phyloP scores from a whole-genome alignment of 2,797 vertebrate genomes.

The Alectoris magna region DNA sequence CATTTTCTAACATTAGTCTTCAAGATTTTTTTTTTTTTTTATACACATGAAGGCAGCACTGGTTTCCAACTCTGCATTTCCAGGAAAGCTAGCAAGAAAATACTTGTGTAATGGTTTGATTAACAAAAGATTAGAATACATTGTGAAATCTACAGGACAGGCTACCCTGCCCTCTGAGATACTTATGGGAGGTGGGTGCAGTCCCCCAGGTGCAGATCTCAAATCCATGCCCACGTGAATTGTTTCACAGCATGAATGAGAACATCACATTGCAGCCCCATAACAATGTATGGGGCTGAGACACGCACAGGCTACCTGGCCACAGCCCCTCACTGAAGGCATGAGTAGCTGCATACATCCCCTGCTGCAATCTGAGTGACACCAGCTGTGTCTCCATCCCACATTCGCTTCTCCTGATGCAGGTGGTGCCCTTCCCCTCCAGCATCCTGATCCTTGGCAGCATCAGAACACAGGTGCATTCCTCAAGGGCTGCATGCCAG shows the following conservation, averaged over 20 bases:
- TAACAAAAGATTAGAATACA: background rate
- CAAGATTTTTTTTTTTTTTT: background rate
- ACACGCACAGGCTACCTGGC: background rate
- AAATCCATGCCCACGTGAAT: background rate
- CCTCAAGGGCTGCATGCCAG: background rate
- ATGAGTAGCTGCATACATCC: background rate
- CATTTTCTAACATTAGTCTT: background rate
- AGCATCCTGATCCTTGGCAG: background rate
- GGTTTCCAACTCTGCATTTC: background rate
- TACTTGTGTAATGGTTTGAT: background rate
- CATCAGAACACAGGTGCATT: background rate
- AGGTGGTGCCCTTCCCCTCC: background rate
- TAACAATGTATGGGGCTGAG: background rate
- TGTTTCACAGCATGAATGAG: background rate
- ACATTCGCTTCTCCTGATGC: background rate
- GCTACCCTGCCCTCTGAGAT: fast-evolving
- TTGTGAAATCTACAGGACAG: background rate
- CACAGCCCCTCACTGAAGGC: background rate
- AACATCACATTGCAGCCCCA: background rate
- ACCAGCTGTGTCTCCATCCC: background rate
- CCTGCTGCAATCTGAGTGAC: background rate
- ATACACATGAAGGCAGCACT: background rate
- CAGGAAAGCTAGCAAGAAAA: background rate
- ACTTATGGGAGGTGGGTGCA: fast-evolving
- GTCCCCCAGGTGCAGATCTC: fast-evolving